Percentiles rank a stretch among this genome's conserved stretches.
These are phyloP conservation scores for Melanaphis sacchari DNA, from an alignment of 1,140 invertebrate species.

Conservation along the genomic window DNA sequence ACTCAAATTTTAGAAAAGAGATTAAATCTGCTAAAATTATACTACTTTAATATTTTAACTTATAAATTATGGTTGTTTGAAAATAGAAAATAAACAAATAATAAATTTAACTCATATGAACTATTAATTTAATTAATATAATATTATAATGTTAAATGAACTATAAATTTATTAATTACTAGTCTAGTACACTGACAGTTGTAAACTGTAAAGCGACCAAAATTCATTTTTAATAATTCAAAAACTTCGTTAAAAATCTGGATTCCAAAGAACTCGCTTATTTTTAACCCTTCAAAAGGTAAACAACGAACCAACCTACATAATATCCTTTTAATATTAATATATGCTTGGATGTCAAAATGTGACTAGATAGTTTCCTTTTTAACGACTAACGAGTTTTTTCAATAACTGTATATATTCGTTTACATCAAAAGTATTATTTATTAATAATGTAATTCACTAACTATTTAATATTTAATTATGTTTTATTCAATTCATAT, in stretches of 20 bases:
- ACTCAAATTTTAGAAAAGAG: not conserved
- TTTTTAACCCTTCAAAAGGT: conserved; percentile 14
- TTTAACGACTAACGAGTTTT: not conserved
- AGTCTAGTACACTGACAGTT: not conserved
- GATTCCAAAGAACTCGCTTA: conserved; percentile 19
- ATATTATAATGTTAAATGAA: not conserved
- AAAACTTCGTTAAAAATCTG: conserved; percentile 7
- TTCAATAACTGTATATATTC: not conserved
- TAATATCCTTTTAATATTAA: conserved; percentile 41
- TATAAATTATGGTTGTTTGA: too few relatives aligned
- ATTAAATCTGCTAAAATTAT: not conserved
- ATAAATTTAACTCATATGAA: not conserved
- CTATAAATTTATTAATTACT: not conserved
- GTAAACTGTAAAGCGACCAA: not conserved
- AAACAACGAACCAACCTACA: not conserved
- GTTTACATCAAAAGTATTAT: not conserved
- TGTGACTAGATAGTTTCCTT: not conserved
- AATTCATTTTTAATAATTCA: conserved; percentile 28
- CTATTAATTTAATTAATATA: not conserved
- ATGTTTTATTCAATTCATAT: not conserved
- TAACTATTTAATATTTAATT: not conserved
- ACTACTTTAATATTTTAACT: too few relatives aligned
- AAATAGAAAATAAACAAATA: too few relatives aligned
- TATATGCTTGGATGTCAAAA: not conserved
- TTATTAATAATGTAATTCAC: not conserved